Evolutionary conservation across 2,888 invertebrate species (phyloP), one percentile per base, ranked within the genome.

Genomic region (Sicus ferrugineus): DNA sequence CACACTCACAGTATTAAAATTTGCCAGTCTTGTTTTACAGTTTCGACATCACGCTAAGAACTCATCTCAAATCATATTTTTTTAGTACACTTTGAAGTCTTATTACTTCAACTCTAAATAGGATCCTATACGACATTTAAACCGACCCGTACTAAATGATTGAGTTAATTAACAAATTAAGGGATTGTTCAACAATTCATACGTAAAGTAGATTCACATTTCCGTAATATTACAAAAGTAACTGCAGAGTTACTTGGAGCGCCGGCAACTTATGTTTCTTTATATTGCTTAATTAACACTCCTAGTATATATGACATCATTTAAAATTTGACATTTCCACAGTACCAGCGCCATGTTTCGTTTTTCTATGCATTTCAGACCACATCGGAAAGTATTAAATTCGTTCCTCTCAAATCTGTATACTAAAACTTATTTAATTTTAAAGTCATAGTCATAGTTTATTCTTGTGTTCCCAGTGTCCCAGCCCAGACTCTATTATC

Each of bases 261-360:
- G n/a, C n/a, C n/a, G n/a, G n/a, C n/a, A n/a, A 50, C 62, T 72
- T 67, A 71, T 72, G 72, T 52, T 64, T 31, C 31, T 76, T 80
- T 78, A 79, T 83, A 83, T 83, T 83, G 83, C 83, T 83, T 83
- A 79, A 79, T 78, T 80, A 83, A 83, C 83, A 83, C 83, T 81
- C 76, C 11, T 62, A n/a, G 38, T 19, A 56, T 28, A 69, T 67
- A 46, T 23, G 42, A n/a, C 11, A 31, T 28, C 30, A 63, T 70
- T 62, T 30, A 21, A 54, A 68, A 65, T 26, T 26, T 28, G 73
- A 73, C 75, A 73, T 71, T 72, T 70, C n/a, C n/a, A 66, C 19
- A 23, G 11, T 16, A 56, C 16, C 28, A 26, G 56, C n/a, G n/a
- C n/a, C n/a, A n/a, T 21, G 30, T 30, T 56, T 65, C 19, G 42